A percentile compares a stretch with the other conserved stretches of the same genome.
phyloP scores from a whole-genome alignment of 2,888 invertebrate species.

The Camponotus fellah region DNA sequence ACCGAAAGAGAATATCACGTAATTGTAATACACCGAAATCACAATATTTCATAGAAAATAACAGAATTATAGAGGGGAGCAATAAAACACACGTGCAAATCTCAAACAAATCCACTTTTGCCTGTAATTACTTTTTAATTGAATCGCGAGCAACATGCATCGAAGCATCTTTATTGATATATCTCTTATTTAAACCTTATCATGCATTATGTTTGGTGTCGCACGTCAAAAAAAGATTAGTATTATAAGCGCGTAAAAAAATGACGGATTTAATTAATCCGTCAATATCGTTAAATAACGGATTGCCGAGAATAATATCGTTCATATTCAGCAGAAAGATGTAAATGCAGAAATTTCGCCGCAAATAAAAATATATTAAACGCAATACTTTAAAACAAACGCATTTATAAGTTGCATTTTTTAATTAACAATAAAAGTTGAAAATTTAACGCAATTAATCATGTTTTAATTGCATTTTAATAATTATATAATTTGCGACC shows the following conservation, averaged over 20 bases:
- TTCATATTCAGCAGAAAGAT: conserved; percentile 13
- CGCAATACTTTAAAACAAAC: background rate
- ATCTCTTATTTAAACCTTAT: conserved; percentile 9
- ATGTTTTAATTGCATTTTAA: conserved; percentile 13
- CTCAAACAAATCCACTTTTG: background rate
- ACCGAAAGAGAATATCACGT: background rate
- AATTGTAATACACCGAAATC: conserved; percentile 31
- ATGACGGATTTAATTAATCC: conserved; percentile 31
- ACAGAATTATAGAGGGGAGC: conserved; percentile 19
- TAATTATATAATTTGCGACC: background rate
- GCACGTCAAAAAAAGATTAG: conserved; percentile 8
- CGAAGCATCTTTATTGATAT: background rate
- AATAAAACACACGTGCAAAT: background rate
- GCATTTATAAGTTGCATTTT: background rate
- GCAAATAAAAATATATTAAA: conserved; percentile 18
- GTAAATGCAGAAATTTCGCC: background rate
- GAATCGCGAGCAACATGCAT: conserved; percentile 9
- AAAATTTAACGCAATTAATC: background rate
- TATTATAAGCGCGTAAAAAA: background rate
- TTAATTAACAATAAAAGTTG: background rate
- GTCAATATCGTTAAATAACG: no score
- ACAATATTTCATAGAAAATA: conserved; percentile 37
- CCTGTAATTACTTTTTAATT: conserved; percentile 43
- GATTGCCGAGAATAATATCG: conserved; percentile 3
- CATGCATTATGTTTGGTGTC: background rate